Percentiles rank a stretch among this genome's conserved stretches.
Evolutionary conservation across 2,888 invertebrate species (phyloP).

Genomic region (Lycophotia porphyrea): DNA sequence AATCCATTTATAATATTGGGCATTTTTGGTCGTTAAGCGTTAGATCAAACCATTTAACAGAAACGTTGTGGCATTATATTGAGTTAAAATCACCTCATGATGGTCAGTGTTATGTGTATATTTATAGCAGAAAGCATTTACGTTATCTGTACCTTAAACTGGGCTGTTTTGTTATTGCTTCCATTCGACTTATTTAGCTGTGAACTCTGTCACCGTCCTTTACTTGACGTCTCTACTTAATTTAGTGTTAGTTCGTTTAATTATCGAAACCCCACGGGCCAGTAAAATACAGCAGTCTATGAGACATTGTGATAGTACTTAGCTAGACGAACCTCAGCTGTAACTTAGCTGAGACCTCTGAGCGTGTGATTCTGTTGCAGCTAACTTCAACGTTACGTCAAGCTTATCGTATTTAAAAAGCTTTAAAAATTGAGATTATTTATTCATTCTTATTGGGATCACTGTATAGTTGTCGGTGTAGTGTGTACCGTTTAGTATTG

Average conservation of each 20-base stretch:
- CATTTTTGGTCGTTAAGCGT: constrained; percentile 76
- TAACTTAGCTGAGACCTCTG: constrained; percentile 64
- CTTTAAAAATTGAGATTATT: constrained; percentile 90
- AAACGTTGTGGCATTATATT: constrained; percentile 82
- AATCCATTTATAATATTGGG: constrained; percentile 74
- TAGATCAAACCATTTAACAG: constrained; percentile 73
- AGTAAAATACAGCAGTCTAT: constrained; percentile 87
- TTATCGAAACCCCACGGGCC: constrained; percentile 86
- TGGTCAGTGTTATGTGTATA: constrained; percentile 85
- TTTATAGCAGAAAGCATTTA: constrained; percentile 85
- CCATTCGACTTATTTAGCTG: constrained; percentile 74
- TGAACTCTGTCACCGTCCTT: constrained; percentile 86
- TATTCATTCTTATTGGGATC: constrained; percentile 83
- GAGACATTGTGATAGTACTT: constrained; percentile 89
- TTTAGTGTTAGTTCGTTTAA: constrained; percentile 87
- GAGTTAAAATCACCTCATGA: constrained; percentile 81
- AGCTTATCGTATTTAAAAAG: constrained; percentile 85
- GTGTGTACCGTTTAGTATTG: constrained; percentile 73
- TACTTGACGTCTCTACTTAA: constrained; percentile 88
- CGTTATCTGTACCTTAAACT: constrained; percentile 75
- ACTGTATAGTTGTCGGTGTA: constrained; percentile 74
- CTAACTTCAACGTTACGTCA: constrained; percentile 75
- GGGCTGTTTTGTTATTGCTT: constrained; percentile 83
- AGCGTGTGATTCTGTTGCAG: constrained; percentile 78
- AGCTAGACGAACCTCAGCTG: constrained; percentile 77